Evolutionary conservation across 2,113 vertebrate genomes (phyloP).

Genomic region (Castor canadensis): DNA sequence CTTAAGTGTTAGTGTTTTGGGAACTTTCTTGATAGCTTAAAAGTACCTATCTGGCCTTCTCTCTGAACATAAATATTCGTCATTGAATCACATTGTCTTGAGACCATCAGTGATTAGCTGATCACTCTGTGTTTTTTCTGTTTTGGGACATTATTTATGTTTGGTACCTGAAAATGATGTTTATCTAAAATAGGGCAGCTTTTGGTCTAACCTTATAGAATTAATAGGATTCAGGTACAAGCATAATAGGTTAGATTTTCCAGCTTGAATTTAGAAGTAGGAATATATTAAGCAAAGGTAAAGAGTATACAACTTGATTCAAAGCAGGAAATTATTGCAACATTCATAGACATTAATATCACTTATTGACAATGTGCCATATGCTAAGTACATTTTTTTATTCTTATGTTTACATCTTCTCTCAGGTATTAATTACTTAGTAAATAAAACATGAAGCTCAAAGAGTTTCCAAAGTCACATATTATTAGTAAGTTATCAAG

Average conservation of each 20-base stretch:
- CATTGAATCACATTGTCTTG: constrained; percentile 2
- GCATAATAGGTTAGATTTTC: background rate
- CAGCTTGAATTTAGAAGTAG: background rate
- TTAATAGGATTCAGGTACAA: background rate
- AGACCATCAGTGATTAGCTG: background rate
- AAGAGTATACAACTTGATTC: background rate
- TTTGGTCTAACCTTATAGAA: background rate
- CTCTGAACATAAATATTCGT: background rate
- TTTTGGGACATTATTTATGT: background rate
- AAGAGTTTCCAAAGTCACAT: background rate
- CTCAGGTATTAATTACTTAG: background rate
- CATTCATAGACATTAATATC: background rate
- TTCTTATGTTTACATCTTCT: background rate
- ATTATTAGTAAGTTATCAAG: background rate
- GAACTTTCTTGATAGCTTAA: background rate
- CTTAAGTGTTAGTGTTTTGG: background rate
- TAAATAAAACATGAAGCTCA: background rate
- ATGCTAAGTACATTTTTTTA: background rate
- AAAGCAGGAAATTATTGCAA: background rate
- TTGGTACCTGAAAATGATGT: background rate
- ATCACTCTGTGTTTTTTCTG: background rate
- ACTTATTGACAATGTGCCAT: accelerated
- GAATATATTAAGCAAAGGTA: background rate
- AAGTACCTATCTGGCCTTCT: background rate
- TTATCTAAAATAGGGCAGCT: background rate